These are phyloP conservation scores for Tachycineta bicolor DNA, from an alignment of 2,113 vertebrate genomes.

Conservation along the genomic window DNA sequence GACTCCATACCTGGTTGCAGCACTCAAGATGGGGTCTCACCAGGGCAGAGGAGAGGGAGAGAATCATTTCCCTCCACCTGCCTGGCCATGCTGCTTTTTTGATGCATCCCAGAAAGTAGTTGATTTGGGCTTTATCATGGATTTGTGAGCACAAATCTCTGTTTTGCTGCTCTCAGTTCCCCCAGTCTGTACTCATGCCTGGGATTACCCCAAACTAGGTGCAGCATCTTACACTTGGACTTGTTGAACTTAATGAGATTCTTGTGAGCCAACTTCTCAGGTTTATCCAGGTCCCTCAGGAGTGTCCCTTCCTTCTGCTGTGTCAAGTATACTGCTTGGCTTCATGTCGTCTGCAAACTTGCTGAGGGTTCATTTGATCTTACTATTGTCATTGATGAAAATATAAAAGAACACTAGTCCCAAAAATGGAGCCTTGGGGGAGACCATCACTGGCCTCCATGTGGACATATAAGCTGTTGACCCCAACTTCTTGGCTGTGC, in stretches of 20 bases:
- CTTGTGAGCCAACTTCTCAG: neutral
- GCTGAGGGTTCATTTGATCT: neutral
- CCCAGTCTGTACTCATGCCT: neutral
- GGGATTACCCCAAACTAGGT: neutral
- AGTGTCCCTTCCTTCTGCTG: neutral
- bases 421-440: neutral
- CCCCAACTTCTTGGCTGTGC: neutral
- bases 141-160: neutral
- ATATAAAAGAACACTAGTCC: neutral
- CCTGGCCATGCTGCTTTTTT: neutral
- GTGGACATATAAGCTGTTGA: fast-evolving
- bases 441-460: neutral
- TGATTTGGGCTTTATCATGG: too few relatives aligned
- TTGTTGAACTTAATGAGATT: neutral
- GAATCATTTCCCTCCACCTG: neutral
- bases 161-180: neutral
- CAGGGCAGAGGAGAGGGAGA: neutral
- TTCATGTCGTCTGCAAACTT: neutral
- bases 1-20: neutral
- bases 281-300: neutral
- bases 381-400: neutral
- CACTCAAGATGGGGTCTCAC: neutral
- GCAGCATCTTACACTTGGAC: neutral
- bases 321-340: neutral
- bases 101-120: neutral